phyloP scores from a whole-genome alignment of 2,113 vertebrate species.

The Mormyrus iriodes region DNA sequence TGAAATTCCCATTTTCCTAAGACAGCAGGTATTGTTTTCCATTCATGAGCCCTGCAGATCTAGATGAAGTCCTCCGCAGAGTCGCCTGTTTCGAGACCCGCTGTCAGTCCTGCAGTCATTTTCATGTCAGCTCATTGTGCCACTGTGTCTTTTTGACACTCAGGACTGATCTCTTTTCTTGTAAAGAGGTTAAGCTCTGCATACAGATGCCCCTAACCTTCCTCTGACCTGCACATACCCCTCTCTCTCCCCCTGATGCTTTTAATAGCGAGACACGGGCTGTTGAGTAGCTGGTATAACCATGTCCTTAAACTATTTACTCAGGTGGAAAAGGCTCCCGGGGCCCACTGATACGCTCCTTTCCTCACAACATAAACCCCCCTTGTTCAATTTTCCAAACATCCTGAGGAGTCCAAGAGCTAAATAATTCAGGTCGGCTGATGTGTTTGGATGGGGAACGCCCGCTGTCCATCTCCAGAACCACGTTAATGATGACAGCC shows the following conservation, averaged over 20 bases:
- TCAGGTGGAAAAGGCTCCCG: conserved; percentile 44
- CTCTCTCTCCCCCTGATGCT: not conserved
- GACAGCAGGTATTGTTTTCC: not conserved
- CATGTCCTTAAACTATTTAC: conserved; percentile 41
- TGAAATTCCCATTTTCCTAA: not conserved
- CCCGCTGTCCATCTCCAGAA: conserved; percentile 51
- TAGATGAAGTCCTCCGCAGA: conserved; percentile 21
- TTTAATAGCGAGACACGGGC: conserved; percentile 27
- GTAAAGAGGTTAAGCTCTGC: not conserved
- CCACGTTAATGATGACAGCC: conserved; percentile 56
- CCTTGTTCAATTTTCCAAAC: conserved; percentile 29
- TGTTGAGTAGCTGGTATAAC: not conserved
- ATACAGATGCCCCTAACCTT: not conserved
- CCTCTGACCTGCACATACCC: not conserved
- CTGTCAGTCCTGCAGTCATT: not conserved
- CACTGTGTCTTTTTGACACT: conserved; percentile 41
- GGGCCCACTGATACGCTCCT: not conserved
- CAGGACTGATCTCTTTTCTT: conserved; percentile 5
- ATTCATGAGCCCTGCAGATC: not conserved
- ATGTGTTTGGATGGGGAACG: conserved; percentile 55
- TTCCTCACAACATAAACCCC: conserved; percentile 40
- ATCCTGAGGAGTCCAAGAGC: conserved; percentile 38
- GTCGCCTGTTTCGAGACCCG: not conserved
- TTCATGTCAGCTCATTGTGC: conserved; percentile 14
- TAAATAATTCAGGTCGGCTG: conserved; percentile 54